Conservation (phyloP, 2,888 invertebrate species). For the Chymomyza fuscimana region DNA sequence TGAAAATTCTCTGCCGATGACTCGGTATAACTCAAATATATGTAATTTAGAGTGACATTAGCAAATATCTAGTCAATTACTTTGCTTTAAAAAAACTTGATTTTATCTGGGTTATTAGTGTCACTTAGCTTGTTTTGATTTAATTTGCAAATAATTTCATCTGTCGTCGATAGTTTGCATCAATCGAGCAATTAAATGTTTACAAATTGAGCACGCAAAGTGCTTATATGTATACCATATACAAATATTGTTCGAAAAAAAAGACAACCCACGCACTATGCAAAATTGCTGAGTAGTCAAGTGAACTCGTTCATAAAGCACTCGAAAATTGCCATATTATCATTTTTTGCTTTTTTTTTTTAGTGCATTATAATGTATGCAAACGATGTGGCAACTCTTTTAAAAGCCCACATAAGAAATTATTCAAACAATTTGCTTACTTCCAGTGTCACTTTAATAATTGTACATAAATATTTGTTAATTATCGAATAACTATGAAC, state of each 20-base stretch:
- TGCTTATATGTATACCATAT: slow-evolving; percentile 7
- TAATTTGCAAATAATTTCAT: slow-evolving; percentile 7
- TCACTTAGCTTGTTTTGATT: slow-evolving; percentile 15
- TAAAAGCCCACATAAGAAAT: slow-evolving; percentile 45
- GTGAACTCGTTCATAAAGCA: background rate
- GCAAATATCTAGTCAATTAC: background rate
- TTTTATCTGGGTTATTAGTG: slow-evolving; percentile 36
- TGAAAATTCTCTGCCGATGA: no score
- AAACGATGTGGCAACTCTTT: slow-evolving; percentile 47
- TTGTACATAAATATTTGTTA: slow-evolving; percentile 26
- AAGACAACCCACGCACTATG: slow-evolving; percentile 8
- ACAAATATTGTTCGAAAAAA: background rate
- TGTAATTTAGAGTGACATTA: background rate
- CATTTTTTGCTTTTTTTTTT: slow-evolving; percentile 18
- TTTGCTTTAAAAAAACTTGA: background rate
- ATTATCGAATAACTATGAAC: slow-evolving; percentile 1
- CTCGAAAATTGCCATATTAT: slow-evolving; percentile 29
- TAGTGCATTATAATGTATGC: slow-evolving; percentile 44
- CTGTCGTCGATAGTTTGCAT: slow-evolving; percentile 22
- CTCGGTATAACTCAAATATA: no score
- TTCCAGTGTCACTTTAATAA: slow-evolving; percentile 47
- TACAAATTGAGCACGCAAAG: slow-evolving; percentile 2
- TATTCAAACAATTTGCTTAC: background rate
- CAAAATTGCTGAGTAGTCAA: background rate
- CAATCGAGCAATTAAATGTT: slow-evolving; percentile 37